A percentile compares a stretch with the other conserved stretches of the same genome.
phyloP scores from a whole-genome alignment of 2,113 vertebrate species.

The Gobiocypris rarus region DNA sequence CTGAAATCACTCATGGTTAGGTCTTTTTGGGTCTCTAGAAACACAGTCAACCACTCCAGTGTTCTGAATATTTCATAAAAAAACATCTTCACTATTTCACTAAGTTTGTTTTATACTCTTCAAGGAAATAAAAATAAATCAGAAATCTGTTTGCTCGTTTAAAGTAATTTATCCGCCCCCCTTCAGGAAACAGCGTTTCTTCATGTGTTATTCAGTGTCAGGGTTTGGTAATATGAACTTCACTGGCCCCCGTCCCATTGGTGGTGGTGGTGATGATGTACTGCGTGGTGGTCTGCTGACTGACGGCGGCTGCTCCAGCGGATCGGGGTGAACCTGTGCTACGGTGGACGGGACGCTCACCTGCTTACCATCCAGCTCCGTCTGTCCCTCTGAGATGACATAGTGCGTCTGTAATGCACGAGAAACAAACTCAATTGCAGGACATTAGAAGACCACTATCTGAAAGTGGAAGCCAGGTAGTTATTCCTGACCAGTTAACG shows the following conservation, averaged over 20 bases:
- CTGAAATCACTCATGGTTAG: neutral
- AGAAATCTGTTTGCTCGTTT: neutral
- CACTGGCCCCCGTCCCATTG: slow-evolving; percentile 80
- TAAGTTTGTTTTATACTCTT: slow-evolving; percentile 6
- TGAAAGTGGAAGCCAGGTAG: neutral
- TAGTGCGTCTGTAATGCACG: slow-evolving; percentile 86
- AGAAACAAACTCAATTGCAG: neutral
- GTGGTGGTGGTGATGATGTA: slow-evolving; percentile 95
- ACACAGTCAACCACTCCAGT: slow-evolving; percentile 15
- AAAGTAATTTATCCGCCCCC: neutral
- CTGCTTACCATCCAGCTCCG: slow-evolving; percentile 88
- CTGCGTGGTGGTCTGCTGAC: slow-evolving; percentile 85
- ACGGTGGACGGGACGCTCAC: slow-evolving; percentile 68
- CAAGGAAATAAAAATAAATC: slow-evolving; percentile 32
- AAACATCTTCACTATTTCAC: slow-evolving; percentile 13
- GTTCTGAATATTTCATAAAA: slow-evolving; percentile 20
- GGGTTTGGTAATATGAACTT: slow-evolving; percentile 91
- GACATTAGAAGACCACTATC: too few species aligned
- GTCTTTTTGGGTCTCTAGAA: slow-evolving; percentile 12
- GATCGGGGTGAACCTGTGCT: slow-evolving; percentile 73
- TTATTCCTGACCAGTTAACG: slow-evolving; percentile 28
- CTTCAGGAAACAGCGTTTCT: neutral
- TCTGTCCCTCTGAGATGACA: slow-evolving; percentile 93
- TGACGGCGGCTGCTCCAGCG: slow-evolving; percentile 77
- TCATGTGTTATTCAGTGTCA: slow-evolving; percentile 57